Evolutionary conservation across 2,113 vertebrate genomes (phyloP), one percentile per base, ranked within the genome.

Genomic region (Orientallactaga bullata): DNA sequence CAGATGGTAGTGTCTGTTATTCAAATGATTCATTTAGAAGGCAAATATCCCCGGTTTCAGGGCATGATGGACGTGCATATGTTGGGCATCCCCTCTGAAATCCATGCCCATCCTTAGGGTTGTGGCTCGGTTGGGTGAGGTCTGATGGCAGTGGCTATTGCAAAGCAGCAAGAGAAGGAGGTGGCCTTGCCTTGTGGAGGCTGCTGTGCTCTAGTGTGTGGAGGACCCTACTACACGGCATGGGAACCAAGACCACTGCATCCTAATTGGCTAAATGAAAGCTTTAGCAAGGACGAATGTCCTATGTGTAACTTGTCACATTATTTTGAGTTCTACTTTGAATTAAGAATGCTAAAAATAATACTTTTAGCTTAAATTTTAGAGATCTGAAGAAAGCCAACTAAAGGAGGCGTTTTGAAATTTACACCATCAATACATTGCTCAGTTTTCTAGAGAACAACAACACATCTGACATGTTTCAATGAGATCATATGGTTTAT

Each of bases 361-460:
- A 2, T 85, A 65, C 65, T 66, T 81, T 85, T 66, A 15, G 61
- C 12, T 11, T 73, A 89, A 87, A 58, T 73, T 51, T 58, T 89
- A 92, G 93, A 78, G 37, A 61, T 81, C 68, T 85, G 84, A 92
- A 88, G 78, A 68, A 91, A 91, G 16, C 13, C 80, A 39, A 74
- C 55, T n/a, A n/a, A n/a, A n/a, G n/a, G n/a, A n/a, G n/a, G n/a
- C n/a, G n/a, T n/a, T n/a, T 79, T 87, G 63, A 15, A 94, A 85
- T 21, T 16, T 1, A 51, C 51, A n/a, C 15, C 42, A 24, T 84
- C 16, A 51, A 84, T 16, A 3, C 23, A 66, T 79, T 79, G 23
- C 23, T 21, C 32, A 2, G 13, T 58, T 89, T 93, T 86, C 37
- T 63, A 74, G 69, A 85, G 71, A 84, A 83, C n/a, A 84, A 95